Percentiles rank a stretch among this genome's conserved stretches.
Conservation (phyloP, 1,140 invertebrate genomes). For the Drosophila tani region DNA sequence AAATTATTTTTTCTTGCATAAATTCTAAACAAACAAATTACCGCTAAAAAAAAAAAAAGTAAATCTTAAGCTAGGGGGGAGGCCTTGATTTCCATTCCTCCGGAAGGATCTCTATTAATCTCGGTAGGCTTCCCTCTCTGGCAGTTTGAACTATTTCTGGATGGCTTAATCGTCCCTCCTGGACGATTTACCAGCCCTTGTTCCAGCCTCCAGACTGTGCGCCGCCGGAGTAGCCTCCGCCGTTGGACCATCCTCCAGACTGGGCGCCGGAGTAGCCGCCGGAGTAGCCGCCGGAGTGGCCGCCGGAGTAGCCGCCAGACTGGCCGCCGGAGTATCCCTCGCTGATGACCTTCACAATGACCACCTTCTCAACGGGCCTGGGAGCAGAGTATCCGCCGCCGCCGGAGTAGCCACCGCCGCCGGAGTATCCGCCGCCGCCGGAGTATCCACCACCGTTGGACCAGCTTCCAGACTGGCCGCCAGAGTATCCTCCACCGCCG, state of each 20-base stretch:
- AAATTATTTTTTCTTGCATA: slow-evolving; percentile 60
- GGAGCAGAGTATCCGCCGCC: slow-evolving; percentile 43
- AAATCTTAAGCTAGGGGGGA: slow-evolving; percentile 41
- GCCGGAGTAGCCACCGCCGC: slow-evolving; percentile 50
- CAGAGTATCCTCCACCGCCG: slow-evolving; percentile 45
- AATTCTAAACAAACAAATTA: slow-evolving; percentile 64
- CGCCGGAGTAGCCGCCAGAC: slow-evolving; percentile 36
- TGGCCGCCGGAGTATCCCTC: slow-evolving; percentile 42
- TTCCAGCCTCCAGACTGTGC: slow-evolving; percentile 60
- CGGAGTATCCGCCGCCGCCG: slow-evolving; percentile 35
- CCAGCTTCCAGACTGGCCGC: slow-evolving; percentile 41
- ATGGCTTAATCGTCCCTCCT: neutral
- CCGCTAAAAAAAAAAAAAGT: slow-evolving; percentile 27
- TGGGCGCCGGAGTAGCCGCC: slow-evolving; percentile 47
- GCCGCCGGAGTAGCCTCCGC: slow-evolving; percentile 47
- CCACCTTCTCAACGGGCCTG: slow-evolving; percentile 54
- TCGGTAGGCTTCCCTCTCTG: slow-evolving; percentile 8
- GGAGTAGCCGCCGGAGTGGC: slow-evolving; percentile 42
- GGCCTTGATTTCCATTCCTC: slow-evolving; percentile 29
- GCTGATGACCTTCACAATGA: slow-evolving; percentile 65
- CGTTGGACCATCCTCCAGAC: slow-evolving; percentile 45
- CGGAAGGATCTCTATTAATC: slow-evolving; percentile 18
- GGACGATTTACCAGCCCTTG: slow-evolving; percentile 63
- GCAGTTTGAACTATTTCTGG: slow-evolving; percentile 52
- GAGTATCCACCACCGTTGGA: slow-evolving; percentile 36